Conservation (phyloP, 2,113 vertebrate genomes). For the Chloropsis hardwickii region DNA sequence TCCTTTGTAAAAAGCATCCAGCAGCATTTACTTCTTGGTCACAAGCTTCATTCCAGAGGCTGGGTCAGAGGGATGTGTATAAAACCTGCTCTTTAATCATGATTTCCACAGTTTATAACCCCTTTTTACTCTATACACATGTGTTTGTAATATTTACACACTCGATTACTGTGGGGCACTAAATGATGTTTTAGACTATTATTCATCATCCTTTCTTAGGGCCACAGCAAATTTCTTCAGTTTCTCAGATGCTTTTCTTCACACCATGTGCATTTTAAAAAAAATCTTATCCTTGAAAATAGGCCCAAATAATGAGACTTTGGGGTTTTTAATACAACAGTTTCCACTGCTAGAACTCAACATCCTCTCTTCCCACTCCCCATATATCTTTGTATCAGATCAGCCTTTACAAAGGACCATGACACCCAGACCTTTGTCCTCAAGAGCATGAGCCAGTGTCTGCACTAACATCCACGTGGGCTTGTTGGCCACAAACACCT, state of each 20-base stretch:
- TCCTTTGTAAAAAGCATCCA: not conserved
- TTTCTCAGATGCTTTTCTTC: not conserved
- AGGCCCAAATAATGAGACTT: rapidly evolving
- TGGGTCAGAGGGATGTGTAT: not conserved
- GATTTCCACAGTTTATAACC: not conserved
- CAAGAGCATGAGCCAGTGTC: rapidly evolving
- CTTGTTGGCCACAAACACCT: not conserved
- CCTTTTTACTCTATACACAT: rapidly evolving
- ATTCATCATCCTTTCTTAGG: not conserved
- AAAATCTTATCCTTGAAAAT: not conserved
- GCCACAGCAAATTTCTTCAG: not conserved
- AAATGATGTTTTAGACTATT: not conserved
- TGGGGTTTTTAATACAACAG: not conserved
- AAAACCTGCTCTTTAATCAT: not conserved
- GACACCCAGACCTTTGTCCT: not conserved
- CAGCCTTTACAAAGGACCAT: not conserved
- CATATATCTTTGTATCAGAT: not conserved
- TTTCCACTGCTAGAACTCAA: not conserved
- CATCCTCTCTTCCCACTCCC: not conserved
- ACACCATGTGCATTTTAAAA: not conserved
- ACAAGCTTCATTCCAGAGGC: not conserved
- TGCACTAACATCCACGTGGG: rapidly evolving
- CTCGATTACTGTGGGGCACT: not conserved
- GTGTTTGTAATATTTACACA: not conserved
- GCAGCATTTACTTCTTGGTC: not conserved